A percentile compares a stretch with the other conserved stretches of the same genome.
Conservation (phyloP, 2,113 vertebrate genomes). For the Stegostoma tigrinum region DNA sequence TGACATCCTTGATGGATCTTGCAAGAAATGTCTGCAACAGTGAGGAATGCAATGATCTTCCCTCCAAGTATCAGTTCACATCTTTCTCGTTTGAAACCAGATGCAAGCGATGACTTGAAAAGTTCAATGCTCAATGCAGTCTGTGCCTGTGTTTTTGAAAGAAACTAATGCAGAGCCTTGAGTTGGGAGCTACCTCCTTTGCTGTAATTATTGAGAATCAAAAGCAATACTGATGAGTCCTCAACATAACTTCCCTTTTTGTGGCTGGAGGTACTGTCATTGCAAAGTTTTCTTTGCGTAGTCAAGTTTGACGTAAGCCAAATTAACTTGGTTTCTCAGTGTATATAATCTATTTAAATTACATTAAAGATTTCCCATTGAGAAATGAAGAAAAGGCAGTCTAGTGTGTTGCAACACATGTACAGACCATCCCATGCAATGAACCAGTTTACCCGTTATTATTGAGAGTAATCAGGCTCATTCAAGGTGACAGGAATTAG, state of each 20-base stretch:
- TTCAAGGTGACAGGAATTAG: background rate
- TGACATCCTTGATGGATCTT: background rate
- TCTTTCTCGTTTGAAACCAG: background rate
- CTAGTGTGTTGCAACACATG: background rate
- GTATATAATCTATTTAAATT: background rate
- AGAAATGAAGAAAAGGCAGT: background rate
- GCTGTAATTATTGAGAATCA: background rate
- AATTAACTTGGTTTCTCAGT: background rate
- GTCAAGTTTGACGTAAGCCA: background rate
- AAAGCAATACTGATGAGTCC: background rate
- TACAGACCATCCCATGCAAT: background rate
- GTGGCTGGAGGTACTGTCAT: background rate
- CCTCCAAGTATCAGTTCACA: background rate
- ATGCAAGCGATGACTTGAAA: background rate
- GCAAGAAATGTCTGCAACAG: background rate
- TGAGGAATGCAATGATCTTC: background rate
- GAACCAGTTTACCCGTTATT: background rate
- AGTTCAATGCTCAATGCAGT: background rate
- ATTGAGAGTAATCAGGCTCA: background rate
- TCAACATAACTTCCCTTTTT: background rate
- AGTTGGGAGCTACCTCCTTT: background rate
- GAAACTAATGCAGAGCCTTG: background rate
- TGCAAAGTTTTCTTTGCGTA: background rate
- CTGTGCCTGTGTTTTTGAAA: background rate
- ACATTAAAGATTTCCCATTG: background rate